These are phyloP conservation scores for Lepidocyrtoides sp. DNA, from an alignment of 2,888 invertebrate species.

Conservation along the genomic window DNA sequence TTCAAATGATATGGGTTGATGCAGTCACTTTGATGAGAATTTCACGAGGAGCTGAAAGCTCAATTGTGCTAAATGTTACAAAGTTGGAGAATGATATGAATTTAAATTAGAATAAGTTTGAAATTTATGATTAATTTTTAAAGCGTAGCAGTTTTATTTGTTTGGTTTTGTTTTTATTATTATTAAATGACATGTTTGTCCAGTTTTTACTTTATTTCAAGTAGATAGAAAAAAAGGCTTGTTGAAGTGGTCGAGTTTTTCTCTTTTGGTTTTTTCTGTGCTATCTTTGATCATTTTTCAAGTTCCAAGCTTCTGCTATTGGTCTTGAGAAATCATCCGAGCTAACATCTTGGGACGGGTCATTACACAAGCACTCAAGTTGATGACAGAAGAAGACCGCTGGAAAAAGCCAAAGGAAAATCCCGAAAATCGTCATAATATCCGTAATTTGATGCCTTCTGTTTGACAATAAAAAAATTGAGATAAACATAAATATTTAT, in stretches of 20 bases:
- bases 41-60: conserved; percentile 13
- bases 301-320: background rate
- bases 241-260: background rate
- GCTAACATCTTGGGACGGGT: conserved; percentile 11
- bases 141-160: no score
- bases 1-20: background rate
- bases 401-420: conserved; percentile 54
- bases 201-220: conserved; percentile 6
- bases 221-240: background rate
- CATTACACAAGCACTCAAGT: conserved; percentile 66
- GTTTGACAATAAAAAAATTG: background rate
- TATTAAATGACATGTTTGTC: conserved; percentile 9
- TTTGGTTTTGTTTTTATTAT: background rate
- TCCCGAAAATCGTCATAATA: conserved; percentile 32
- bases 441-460: conserved; percentile 36
- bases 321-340: conserved; percentile 29
- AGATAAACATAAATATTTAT: background rate
- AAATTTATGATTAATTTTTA: no score
- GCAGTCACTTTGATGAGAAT: background rate
- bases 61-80: conserved; percentile 13
- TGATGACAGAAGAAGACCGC: conserved; percentile 64
- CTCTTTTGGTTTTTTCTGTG: background rate
- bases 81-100: conserved; percentile 6
- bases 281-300: background rate
- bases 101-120: conserved; percentile 1